Evolutionary conservation across 2,113 vertebrate genomes (phyloP), one percentile per base, ranked within the genome.

Genomic region (Sciurus niger): DNA sequence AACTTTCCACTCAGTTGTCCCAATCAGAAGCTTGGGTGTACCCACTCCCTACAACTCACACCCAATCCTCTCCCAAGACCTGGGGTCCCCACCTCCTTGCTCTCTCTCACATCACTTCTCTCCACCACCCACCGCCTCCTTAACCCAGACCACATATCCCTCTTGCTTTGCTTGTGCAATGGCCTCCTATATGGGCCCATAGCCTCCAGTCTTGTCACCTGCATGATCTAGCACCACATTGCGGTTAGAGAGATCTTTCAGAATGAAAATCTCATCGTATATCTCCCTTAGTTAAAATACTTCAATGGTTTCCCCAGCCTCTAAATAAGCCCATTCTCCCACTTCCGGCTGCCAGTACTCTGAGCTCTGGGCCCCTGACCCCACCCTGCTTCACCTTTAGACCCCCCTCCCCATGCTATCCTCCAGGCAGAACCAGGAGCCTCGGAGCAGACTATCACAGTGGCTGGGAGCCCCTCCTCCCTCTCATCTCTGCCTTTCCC

Each of bases 41-140:
- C 9, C 70, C 30, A 16, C 32, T 55, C 37, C 25, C 34, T 43
- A 22, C 25, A 43, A 20, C 9, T 51, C 40, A 13, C 18, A 30
- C 8, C 22, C 48, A 24, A 5, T 20, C 53, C 14, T 24, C 37
- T 28, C 73, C 77, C 13, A 34, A 87, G 25, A 4, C 8, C 74
- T 16, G 11, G 3, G 10, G 0, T 6, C 40, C 24, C 8, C 16
- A 13, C 67, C 24, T 63, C 60, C 77, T 46, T 2, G 0, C 28
- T 16, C 0, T 14, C 40, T 48, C 80, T n/a, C 63, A 53, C 24
- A 37, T 51, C 34, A 5, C 12, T 72, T 6, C 60, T 82, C 60
- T 58, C 43, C 24, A 7, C 24, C 65, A n/a, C 8, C 68, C 6
- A 17, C 40, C 30, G 89, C 48, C 34, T 43, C 48, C 78, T 74